phyloP scores from a whole-genome alignment of 30 jellyfish, hydroid and myxozoan genomes.

The Sanderia malayensis region DNA sequence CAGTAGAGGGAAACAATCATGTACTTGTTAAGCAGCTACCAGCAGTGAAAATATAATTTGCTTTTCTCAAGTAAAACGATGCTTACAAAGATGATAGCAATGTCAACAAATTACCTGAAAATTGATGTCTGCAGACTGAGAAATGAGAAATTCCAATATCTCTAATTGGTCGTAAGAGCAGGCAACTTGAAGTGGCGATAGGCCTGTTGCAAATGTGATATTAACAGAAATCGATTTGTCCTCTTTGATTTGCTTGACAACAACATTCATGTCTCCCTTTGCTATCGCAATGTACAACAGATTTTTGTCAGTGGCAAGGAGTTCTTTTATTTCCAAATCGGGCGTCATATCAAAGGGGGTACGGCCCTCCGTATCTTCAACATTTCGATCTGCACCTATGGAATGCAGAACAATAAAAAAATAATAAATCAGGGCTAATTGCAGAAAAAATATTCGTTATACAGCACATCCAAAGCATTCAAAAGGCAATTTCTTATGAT shows the following conservation, averaged over 20 bases:
- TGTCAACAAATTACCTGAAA: conserved; percentile 34
- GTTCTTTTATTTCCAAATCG: conserved; percentile 34
- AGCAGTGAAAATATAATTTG: too few relatives aligned
- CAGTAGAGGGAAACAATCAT: background rate
- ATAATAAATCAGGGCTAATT: too few relatives aligned
- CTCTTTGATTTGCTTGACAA: conserved; percentile 6
- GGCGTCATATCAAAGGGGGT: conserved; percentile 66
- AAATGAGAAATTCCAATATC: conserved; percentile 37
- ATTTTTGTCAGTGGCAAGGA: conserved; percentile 68
- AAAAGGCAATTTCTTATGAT: too few relatives aligned
- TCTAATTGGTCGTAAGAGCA: conserved; percentile 35
- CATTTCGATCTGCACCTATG: conserved; percentile 70
- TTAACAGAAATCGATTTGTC: conserved; percentile 28
- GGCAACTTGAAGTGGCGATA: conserved; percentile 75
- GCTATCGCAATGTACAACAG: conserved; percentile 52
- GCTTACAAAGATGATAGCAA: background rate
- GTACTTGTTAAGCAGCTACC: too few relatives aligned
- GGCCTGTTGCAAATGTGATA: conserved; percentile 38
- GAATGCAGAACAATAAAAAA: too few relatives aligned
- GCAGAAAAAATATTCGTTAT: too few relatives aligned
- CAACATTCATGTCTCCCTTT: conserved; percentile 33
- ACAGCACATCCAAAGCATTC: too few relatives aligned
- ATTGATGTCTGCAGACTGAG: conserved; percentile 59
- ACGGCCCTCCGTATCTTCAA: conserved; percentile 52
- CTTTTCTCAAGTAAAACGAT: too few relatives aligned